Evolutionary conservation across 2,888 invertebrate species (phyloP), one percentile per base, ranked within the genome.

Genomic region (Melieria crassipennis): DNA sequence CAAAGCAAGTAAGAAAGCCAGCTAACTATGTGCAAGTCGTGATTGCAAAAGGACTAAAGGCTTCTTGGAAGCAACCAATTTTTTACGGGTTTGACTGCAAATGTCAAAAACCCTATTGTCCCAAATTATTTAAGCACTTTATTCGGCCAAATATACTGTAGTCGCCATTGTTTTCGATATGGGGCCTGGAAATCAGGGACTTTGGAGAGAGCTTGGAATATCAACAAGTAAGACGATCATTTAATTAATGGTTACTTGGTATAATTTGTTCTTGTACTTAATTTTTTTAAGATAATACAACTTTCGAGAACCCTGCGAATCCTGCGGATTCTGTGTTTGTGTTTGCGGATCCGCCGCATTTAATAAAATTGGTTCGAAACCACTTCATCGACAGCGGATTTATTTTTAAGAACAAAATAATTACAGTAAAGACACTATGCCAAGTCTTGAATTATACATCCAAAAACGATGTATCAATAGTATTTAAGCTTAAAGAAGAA

Each of bases 331-430:
- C n/a, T n/a, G n/a, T n/a, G n/a, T n/a, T n/a, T 70, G 55, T 77
- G 16, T 74, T n/a, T n/a, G n/a, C n/a, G n/a, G n/a, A n/a, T 70
- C 52, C 16, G 6, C 63, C 75, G 0, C 73, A 75, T 48, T 16
- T 79, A 7, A 13, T 79, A 0, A 76, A 76, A 46, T 48, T 74
- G 7, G 48, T 78, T 9, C 67, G 77, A 16, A 75, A 77, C 13
- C 73, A 76, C 42, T 78, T 72, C 30, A 50, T 78, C 11, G 66
- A 65, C 16, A 10, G 61, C 1, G 78, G 78, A 2, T 73, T 77
- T n/a, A 4, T 71, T 0, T 42, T 75, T 3, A 46, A 75, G 30
- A 66, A 61, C 10, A 60, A 73, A 13, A 2, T 62, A 5, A 50
- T 75, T 11, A 69, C 64, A 4, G 3, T 58, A 0, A 9, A 45